Base-by-base conservation (phyloP, 2,797 vertebrate species). In the Leptodactylus fallax region DNA sequence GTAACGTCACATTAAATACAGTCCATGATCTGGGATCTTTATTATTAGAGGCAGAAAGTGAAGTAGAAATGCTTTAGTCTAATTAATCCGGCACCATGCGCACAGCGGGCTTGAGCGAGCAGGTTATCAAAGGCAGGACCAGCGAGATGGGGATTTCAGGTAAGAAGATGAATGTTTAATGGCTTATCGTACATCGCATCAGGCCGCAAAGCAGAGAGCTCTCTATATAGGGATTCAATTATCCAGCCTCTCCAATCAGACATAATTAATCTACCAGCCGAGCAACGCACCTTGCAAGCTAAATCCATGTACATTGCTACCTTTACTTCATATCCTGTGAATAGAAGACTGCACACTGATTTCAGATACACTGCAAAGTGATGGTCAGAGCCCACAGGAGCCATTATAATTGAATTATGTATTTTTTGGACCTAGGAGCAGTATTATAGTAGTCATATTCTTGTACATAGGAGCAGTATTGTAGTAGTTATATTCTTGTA, bases 81-180 rank as follows among this genome's bases (percentile, higher is more conserved):
- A 65, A 81, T 65, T 49, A 63, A 49, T 23, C 9, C 45, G 1
- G 61, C n/a, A 12, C 36, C 11, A 10, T 67, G 49, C 49, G 36
- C 47, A 19, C n/a, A 67, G 47, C 45, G 11, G 61, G 13, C 17
- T 3, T 51, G 61, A 53, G 80, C n/a, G 47, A 67, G 80, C 19
- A 3, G 21, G 60, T 65, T 65, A 49, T 81, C 21, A 81, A n/a
- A 25, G 3, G 2, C 47, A 23, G 21, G 45, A 53, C 36, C 21
- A 0, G 78, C 17, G 78, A 79, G 23, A 58, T 60, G n/a, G 45
- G 79, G 79, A 81, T 16, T 81, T n/a, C 79, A 69, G 61, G 80
- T 67, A 47, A 51, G 49, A 51, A 65, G 61, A 81, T 16, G 11
- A 82, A 69, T 53, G 36, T 67, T 82, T 25, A 65, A 81, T 51